Conservation (phyloP, 2,113 vertebrate species). For the Poeciliopsis occidentalis region DNA sequence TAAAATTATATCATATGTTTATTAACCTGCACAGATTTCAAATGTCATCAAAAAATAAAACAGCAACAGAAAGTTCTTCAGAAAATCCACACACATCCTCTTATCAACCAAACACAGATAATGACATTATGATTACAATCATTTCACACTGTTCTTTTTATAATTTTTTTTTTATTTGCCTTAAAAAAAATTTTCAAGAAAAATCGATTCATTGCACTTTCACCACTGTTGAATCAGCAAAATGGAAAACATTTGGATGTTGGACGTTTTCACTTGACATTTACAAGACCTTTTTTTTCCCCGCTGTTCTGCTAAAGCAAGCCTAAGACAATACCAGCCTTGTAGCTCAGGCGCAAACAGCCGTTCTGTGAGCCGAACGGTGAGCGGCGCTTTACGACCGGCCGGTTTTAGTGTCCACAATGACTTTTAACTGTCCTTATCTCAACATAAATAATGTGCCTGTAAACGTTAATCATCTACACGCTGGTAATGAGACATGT, state of each 20-base stretch:
- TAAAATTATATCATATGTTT: slow-evolving; percentile 56
- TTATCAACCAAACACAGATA: slow-evolving; percentile 69
- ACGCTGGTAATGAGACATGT: slow-evolving; percentile 58
- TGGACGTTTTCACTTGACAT: slow-evolving; percentile 16
- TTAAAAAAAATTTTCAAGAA: not conserved
- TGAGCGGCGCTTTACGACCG: slow-evolving; percentile 38
- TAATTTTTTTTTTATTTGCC: slow-evolving; percentile 11
- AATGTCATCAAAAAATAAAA: slow-evolving; percentile 42
- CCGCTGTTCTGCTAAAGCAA: no score
- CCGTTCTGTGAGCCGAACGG: slow-evolving; percentile 10
- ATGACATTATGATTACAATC: slow-evolving; percentile 69
- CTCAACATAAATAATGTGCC: slow-evolving; percentile 83
- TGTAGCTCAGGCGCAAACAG: not conserved
- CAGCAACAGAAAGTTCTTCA: slow-evolving; percentile 23
- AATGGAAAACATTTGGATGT: not conserved
- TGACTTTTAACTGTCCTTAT: slow-evolving; percentile 76
- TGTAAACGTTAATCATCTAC: slow-evolving; percentile 81
- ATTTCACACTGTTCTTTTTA: slow-evolving; percentile 53
- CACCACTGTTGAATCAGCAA: slow-evolving; percentile 27
- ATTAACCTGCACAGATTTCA: slow-evolving; percentile 67
- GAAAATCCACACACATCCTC: slow-evolving; percentile 60
- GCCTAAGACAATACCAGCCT: not conserved
- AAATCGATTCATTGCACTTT: slow-evolving; percentile 76
- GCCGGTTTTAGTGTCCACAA: slow-evolving; percentile 47
- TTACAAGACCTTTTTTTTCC: not conserved